Percentiles rank a stretch among this genome's conserved stretches.
These are phyloP conservation scores for Dasypogon diadema DNA, from an alignment of 2,888 invertebrate species.

Conservation along the genomic window DNA sequence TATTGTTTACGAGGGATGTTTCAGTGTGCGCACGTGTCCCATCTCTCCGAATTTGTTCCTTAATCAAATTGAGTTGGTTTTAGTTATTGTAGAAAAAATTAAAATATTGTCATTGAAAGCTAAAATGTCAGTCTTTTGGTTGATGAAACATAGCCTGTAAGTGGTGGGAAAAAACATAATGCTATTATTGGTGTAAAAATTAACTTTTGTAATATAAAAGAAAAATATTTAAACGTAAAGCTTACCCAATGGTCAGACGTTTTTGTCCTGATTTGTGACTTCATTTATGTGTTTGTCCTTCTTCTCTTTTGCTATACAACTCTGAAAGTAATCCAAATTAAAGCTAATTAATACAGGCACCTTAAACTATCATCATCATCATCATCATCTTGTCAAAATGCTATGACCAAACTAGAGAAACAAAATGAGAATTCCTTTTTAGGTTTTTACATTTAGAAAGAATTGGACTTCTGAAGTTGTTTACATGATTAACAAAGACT, in stretches of 20 bases:
- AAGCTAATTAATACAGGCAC: too few species aligned
- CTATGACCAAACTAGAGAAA: too few species aligned
- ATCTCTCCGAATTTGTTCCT: neutral
- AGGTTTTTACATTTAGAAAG: too few species aligned
- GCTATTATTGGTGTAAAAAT: neutral
- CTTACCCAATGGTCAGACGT: constrained; percentile 68
- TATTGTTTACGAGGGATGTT: neutral
- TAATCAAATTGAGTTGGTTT: constrained; percentile 34
- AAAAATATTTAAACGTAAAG: too few species aligned
- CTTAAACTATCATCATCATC: too few species aligned
- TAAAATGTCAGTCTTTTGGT: constrained; percentile 69
- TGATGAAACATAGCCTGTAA: constrained; percentile 60
- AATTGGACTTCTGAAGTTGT: too few species aligned
- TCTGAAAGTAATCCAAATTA: constrained; percentile 62
- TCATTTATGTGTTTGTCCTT: constrained; percentile 67
- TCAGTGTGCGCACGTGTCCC: too few species aligned
- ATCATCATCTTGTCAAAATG: too few species aligned
- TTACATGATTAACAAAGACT: too few species aligned
- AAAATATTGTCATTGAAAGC: constrained; percentile 69
- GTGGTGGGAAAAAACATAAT: constrained; percentile 44
- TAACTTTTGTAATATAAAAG: neutral
- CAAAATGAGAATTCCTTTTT: too few species aligned
- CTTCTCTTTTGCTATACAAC: constrained; percentile 67
- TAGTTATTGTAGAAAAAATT: constrained; percentile 45
- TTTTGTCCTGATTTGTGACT: constrained; percentile 66